A percentile compares a stretch with the other conserved stretches of the same genome.
Evolutionary conservation across 2,888 invertebrate genomes (phyloP).

Genomic region (Gnatocerus cornutus): DNA sequence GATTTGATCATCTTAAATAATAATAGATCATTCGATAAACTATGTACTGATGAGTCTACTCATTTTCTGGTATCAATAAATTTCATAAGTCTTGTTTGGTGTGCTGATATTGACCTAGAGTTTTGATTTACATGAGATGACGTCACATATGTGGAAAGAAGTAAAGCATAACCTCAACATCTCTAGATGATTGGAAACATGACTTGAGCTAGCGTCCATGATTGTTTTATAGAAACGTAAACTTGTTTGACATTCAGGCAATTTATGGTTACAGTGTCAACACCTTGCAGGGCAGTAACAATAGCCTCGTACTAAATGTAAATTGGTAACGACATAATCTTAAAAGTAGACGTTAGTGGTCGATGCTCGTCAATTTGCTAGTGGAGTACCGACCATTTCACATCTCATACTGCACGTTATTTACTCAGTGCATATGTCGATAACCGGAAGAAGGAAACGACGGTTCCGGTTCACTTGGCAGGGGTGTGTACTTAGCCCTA

Average conservation of each 20-base stretch:
- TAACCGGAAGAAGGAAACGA: slow-evolving; percentile 63
- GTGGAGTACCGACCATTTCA: slow-evolving; percentile 5
- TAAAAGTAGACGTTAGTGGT: slow-evolving; percentile 28
- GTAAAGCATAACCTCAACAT: neutral
- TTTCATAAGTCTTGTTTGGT: no score
- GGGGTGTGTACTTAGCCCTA: slow-evolving; percentile 59
- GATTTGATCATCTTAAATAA: no score
- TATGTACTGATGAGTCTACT: no score
- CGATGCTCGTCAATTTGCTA: slow-evolving; percentile 28
- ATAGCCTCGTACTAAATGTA: slow-evolving; percentile 27
- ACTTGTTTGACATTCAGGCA: slow-evolving; percentile 36
- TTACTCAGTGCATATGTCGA: slow-evolving; percentile 59
- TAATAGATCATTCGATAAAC: no score
- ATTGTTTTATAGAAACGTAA: slow-evolving; percentile 36
- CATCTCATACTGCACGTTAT: slow-evolving; percentile 31
- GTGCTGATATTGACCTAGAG: no score
- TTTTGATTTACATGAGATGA: no score
- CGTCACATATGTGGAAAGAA: no score
- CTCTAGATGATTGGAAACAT: slow-evolving; percentile 7
- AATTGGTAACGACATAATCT: slow-evolving; percentile 26
- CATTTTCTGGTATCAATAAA: no score
- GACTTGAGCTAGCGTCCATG: slow-evolving; percentile 7
- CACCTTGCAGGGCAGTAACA: slow-evolving; percentile 27
- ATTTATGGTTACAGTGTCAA: slow-evolving; percentile 36
- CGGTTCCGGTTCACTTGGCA: slow-evolving; percentile 59